A percentile compares a stretch with the other conserved stretches of the same genome.
These are phyloP conservation scores for Dorcus parallelipipedus DNA, from an alignment of 2,888 invertebrate genomes.

Conservation along the genomic window DNA sequence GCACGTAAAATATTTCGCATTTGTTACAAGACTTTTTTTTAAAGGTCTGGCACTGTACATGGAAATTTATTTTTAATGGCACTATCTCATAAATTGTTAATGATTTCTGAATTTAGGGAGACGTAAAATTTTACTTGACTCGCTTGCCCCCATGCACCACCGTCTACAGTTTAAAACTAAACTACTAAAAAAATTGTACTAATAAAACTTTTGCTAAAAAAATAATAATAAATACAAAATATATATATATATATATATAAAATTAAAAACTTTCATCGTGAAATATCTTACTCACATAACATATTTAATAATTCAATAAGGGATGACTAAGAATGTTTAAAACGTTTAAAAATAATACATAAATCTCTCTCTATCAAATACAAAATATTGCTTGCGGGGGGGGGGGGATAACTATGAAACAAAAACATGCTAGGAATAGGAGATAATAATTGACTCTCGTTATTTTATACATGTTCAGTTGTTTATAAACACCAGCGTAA, in stretches of 20 bases:
- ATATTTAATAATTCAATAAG: slow-evolving; percentile 3
- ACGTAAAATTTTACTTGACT: slow-evolving; percentile 3
- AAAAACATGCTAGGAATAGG: slow-evolving; percentile 3
- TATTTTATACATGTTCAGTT: slow-evolving; percentile 5
- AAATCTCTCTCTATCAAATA: slow-evolving; percentile 10
- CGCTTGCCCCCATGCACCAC: slow-evolving; percentile 2
- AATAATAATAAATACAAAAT: slow-evolving; percentile 7
- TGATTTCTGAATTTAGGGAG: slow-evolving; percentile 7
- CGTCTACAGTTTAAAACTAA: slow-evolving; percentile 1
- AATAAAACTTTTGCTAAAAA: slow-evolving; percentile 11
- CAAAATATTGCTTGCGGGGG: not conserved
- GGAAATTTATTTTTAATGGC: not conserved
- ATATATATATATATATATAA: slow-evolving; percentile 4
- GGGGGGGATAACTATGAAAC: slow-evolving; percentile 1
- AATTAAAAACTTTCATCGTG: slow-evolving; percentile 4
- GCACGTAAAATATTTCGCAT: not conserved
- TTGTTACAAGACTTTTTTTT: too few species aligned
- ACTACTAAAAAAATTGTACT: slow-evolving; percentile 16
- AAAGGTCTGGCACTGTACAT: too few species aligned
- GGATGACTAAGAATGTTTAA: slow-evolving; percentile 10
- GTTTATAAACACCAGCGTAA: slow-evolving; percentile 5
- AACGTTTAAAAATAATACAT: slow-evolving; percentile 12
- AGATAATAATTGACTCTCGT: slow-evolving; percentile 13
- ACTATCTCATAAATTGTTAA: slow-evolving; percentile 6
- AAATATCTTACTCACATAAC: not conserved